Evolutionary conservation across 2,888 invertebrate genomes (phyloP).

Genomic region (Ferrisia virgata): DNA sequence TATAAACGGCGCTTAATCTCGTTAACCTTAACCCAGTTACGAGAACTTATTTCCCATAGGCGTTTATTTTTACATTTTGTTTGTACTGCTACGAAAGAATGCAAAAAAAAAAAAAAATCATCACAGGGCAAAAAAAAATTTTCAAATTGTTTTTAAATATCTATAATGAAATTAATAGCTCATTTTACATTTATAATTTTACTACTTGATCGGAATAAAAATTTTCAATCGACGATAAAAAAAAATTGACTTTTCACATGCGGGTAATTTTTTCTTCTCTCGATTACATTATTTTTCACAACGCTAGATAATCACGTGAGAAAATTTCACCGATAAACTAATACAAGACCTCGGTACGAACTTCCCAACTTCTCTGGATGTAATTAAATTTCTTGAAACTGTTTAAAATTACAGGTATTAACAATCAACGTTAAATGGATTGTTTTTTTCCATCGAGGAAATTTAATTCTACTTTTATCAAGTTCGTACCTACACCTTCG

Average conservation of each 20-base stretch:
- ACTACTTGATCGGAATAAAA: too few relatives aligned
- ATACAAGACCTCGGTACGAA: background rate
- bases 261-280: background rate
- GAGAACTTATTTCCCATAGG: background rate
- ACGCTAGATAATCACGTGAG: too few relatives aligned
- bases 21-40: slow-evolving; percentile 17
- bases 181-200: too few relatives aligned
- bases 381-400: background rate
- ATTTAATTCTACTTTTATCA: background rate
- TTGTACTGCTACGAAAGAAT: background rate
- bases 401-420: slow-evolving; percentile 9
- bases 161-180: too few relatives aligned
- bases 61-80: background rate
- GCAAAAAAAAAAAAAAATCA: background rate
- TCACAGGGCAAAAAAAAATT: background rate
- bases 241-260: too few relatives aligned
- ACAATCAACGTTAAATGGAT: background rate
- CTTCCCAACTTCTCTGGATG: background rate
- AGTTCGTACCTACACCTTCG: background rate
- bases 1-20: slow-evolving; percentile 5
- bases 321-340: background rate
- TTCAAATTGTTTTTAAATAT: background rate
- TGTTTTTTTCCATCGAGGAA: background rate
- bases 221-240: too few relatives aligned
- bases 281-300: background rate